Percentiles rank a stretch among this genome's conserved stretches.
phyloP scores from a whole-genome alignment of 1,140 invertebrate genomes.

The Tetramorium simillimum region DNA sequence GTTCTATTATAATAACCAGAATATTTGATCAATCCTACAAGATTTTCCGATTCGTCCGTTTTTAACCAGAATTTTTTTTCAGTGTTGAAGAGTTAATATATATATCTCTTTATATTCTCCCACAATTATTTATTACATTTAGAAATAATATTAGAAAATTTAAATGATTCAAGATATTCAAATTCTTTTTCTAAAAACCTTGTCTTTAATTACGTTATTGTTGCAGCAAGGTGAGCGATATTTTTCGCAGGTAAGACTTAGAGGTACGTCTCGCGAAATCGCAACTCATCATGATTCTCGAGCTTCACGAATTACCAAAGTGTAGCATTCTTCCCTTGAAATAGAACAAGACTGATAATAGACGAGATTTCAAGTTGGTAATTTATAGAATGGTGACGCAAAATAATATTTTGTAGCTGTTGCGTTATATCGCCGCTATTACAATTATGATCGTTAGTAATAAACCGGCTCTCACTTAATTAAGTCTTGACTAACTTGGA shows the following conservation, averaged over 20 bases:
- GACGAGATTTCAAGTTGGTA: not conserved
- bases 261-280: not conserved
- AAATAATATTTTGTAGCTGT: not conserved
- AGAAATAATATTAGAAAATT: too few species aligned
- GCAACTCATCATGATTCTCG: not conserved
- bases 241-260: not conserved
- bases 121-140: too few species aligned
- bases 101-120: too few species aligned
- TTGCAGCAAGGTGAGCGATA: too few species aligned
- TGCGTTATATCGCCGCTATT: not conserved
- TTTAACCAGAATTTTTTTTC: too few species aligned
- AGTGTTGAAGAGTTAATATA: too few species aligned
- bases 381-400: not conserved
- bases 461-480: constrained; percentile 33
- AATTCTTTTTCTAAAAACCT: too few species aligned
- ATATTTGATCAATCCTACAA: too few species aligned
- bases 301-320: not conserved
- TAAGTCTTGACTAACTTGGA: constrained; percentile 42
- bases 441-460: constrained; percentile 41
- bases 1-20: too few species aligned
- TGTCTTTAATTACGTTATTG: too few species aligned
- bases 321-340: not conserved
- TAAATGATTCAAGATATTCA: too few species aligned
- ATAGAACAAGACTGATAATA: not conserved
- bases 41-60: too few species aligned